Evolutionary conservation across 2,113 vertebrate species (phyloP), one percentile per base, ranked within the genome.

Genomic region (Poeciliopsis retropinna): DNA sequence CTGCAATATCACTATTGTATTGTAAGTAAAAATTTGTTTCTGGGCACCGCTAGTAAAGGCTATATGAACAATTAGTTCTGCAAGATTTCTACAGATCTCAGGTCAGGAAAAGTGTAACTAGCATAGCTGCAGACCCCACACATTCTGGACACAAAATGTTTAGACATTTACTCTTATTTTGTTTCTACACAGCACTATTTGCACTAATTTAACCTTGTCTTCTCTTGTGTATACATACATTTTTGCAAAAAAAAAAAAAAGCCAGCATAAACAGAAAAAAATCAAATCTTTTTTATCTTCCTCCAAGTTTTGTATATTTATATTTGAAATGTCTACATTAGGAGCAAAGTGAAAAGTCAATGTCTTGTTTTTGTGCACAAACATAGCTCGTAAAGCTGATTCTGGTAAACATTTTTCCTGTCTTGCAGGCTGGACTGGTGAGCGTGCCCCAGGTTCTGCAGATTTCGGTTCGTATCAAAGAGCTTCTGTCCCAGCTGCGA

Each of bases 401-500:
- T 57, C 22, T 15, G 39, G 22, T 60, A 19, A 25, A 13, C 32
- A 25, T 12, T 47, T 51, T 31, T 1, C 47, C 11, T 30, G 29
- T 27, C 15, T 64, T 63, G 15, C 82, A 99, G 98, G 96, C 95
- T 1, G 93, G 92, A 70, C 94, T 99, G 78, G 90, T 99, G 84
- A 96, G 67, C 0, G 92, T 92, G 47, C 86, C 95, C 8, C 97
- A 99, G 51, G 15, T 98, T 3, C 86, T 87, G 72, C 96, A 96
- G 80, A 91, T 96, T 41, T 95, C 96, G 72, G 91, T 92, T 27
- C 92, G 54, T 0, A 85, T 98, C 30, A 97, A 98, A 87, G 96
- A 96, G 77, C 91, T 99, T 8, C 93, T 99, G 79, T 93, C 93
- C 17, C 70, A 92, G 22, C 87, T 98, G 73, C 95, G 97, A 32